Conservation (phyloP, 2,888 invertebrate species). For the Hirtodrosophila trivittata region DNA sequence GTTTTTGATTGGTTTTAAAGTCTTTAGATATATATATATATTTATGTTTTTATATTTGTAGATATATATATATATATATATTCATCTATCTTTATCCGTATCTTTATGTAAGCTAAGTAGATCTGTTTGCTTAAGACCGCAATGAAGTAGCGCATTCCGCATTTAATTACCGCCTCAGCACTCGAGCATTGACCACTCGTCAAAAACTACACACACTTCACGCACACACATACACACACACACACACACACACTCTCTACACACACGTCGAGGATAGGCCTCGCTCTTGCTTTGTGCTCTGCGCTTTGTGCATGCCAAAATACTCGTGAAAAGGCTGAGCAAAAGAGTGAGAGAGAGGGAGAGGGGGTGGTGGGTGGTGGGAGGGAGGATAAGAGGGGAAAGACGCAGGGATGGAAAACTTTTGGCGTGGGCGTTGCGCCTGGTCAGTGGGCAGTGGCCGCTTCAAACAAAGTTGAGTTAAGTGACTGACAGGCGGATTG, state of each 20-base stretch:
- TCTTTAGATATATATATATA: too few relatives aligned
- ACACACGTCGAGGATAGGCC: slow-evolving; percentile 4
- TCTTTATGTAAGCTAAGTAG: neutral
- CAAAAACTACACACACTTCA: neutral
- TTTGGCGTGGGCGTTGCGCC: slow-evolving; percentile 35
- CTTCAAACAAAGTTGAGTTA: slow-evolving; percentile 59
- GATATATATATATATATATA: neutral
- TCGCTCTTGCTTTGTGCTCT: slow-evolving; percentile 59
- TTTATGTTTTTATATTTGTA: neutral
- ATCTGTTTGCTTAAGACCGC: slow-evolving; percentile 7
- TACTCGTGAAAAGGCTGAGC: slow-evolving; percentile 47
- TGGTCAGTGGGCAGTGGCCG: slow-evolving; percentile 63
- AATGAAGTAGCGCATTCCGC: slow-evolving; percentile 21
- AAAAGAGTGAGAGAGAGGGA: neutral
- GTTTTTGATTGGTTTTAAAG: too few relatives aligned
- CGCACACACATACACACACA: slow-evolving; percentile 8
- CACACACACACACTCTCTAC: slow-evolving; percentile 15
- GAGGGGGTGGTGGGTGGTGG: too few relatives aligned
- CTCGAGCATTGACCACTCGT: slow-evolving; percentile 20
- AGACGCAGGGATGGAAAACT: neutral
- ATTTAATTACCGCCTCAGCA: slow-evolving; percentile 42
- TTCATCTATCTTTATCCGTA: neutral
- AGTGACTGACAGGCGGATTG: slow-evolving; percentile 49
- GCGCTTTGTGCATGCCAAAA: slow-evolving; percentile 73
- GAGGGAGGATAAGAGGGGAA: neutral